phyloP scores from a whole-genome alignment of 2,113 vertebrate species.

The Polyodon spathula region DNA sequence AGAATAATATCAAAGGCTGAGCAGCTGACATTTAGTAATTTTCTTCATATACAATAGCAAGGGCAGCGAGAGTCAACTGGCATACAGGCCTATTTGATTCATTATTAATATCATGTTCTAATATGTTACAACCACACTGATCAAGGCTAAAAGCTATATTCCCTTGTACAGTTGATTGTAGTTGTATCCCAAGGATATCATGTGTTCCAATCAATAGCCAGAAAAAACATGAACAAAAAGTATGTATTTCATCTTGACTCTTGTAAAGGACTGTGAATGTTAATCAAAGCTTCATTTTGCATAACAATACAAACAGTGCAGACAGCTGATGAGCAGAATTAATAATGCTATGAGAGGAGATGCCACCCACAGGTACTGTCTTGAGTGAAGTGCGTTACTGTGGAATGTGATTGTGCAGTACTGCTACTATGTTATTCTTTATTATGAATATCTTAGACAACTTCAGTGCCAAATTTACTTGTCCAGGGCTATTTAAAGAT shows the following conservation, averaged over 20 bases:
- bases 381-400: constrained; percentile 27
- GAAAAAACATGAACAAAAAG: too few species aligned
- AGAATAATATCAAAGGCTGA: neutral
- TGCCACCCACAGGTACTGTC: constrained; percentile 48
- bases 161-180: too few species aligned
- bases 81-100: too few species aligned
- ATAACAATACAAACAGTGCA: constrained; percentile 28
- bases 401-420: constrained; percentile 34
- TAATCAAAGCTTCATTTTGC: constrained; percentile 32
- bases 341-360: constrained; percentile 49
- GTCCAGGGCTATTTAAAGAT: too few species aligned
- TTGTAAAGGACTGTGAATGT: neutral
- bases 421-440: constrained; percentile 48
- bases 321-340: constrained; percentile 49
- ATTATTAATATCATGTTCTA: too few species aligned
- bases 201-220: too few species aligned
- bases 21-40: neutral
- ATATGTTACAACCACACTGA: too few species aligned
- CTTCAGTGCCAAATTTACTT: too few species aligned
- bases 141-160: too few species aligned
- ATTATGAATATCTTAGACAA: constrained; percentile 34
- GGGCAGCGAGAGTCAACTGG: neutral
- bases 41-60: neutral
- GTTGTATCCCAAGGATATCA: too few species aligned
- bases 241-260: too few species aligned